phyloP scores from a whole-genome alignment of 2,888 invertebrate genomes.

The Encarsia formosa region DNA sequence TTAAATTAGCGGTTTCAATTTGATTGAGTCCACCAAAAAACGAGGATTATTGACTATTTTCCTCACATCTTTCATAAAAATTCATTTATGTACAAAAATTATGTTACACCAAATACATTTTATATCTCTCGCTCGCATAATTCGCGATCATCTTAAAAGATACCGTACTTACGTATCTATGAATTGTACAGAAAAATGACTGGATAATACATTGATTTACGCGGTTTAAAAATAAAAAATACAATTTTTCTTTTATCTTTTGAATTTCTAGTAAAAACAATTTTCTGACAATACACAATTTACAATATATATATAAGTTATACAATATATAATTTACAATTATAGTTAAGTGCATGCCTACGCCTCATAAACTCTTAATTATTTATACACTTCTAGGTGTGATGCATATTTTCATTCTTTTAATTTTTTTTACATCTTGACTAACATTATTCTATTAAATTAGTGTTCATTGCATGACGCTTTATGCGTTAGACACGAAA shows the following conservation, averaged over 20 bases:
- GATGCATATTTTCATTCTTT: constrained; percentile 39
- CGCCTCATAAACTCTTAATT: too few relatives aligned
- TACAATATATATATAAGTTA: constrained; percentile 12
- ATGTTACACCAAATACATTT: too few relatives aligned
- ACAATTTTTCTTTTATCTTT: constrained; percentile 20
- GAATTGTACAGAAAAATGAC: constrained; percentile 45
- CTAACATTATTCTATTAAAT: constrained; percentile 39
- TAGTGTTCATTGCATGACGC: constrained; percentile 31
- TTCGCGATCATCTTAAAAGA: constrained; percentile 32
- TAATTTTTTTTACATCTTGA: too few relatives aligned
- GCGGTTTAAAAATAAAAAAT: constrained; percentile 15
- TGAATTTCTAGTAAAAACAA: constrained; percentile 4
- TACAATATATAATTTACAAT: too few relatives aligned
- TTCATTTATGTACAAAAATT: too few relatives aligned
- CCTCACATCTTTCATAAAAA: constrained; percentile 39
- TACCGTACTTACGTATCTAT: constrained; percentile 36
- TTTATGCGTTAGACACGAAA: constrained; percentile 32
- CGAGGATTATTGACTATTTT: constrained; percentile 49
- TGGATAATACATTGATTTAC: constrained; percentile 24
- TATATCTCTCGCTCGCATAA: not conserved
- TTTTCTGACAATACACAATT: constrained; percentile 15
- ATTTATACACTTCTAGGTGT: constrained; percentile 36
- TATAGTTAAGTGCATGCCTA: too few relatives aligned
- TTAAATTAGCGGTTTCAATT: constrained; percentile 2
- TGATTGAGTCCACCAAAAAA: too few relatives aligned